phyloP scores from a whole-genome alignment of 2,113 vertebrate genomes.

The Bostrychus sinensis region DNA sequence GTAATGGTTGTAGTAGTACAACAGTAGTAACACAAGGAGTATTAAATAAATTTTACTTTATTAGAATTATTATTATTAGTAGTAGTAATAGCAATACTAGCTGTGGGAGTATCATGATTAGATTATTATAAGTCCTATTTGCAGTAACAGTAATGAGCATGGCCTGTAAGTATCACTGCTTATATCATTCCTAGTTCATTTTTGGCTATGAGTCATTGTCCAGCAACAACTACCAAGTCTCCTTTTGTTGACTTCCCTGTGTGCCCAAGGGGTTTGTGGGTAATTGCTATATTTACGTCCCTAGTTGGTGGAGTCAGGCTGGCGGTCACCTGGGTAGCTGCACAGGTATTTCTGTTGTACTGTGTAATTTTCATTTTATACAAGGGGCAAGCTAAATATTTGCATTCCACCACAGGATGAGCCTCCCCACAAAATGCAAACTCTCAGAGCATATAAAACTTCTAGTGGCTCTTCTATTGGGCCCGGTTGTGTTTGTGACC shows the following conservation, averaged over 20 bases:
- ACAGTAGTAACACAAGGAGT: too few relatives aligned
- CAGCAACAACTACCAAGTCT: constrained; percentile 32
- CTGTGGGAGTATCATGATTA: too few relatives aligned
- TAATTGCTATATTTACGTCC: constrained; percentile 73
- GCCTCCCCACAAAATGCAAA: constrained; percentile 35
- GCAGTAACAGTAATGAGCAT: too few relatives aligned
- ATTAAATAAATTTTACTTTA: too few relatives aligned
- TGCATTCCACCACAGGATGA: constrained; percentile 65
- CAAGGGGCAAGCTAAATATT: constrained; percentile 71
- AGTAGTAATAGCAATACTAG: too few relatives aligned
- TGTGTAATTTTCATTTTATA: constrained; percentile 73
- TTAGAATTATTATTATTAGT: too few relatives aligned
- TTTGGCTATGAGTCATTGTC: constrained; percentile 48
- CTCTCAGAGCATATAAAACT: constrained; percentile 41
- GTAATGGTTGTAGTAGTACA: too few relatives aligned
- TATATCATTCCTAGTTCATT: constrained; percentile 32
- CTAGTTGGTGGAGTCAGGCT: constrained; percentile 58
- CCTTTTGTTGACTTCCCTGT: constrained; percentile 22
- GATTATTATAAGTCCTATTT: too few relatives aligned
- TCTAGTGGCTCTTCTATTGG: not conserved
- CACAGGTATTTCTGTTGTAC: constrained; percentile 66
- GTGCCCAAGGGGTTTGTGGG: constrained; percentile 43
- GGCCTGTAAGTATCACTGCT: too few relatives aligned
- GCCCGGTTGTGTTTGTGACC: constrained; percentile 23
- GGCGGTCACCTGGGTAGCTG: constrained; percentile 75